These are phyloP conservation scores for Todus mexicanus DNA, from an alignment of 2,797 vertebrate species.

Conservation along the genomic window DNA sequence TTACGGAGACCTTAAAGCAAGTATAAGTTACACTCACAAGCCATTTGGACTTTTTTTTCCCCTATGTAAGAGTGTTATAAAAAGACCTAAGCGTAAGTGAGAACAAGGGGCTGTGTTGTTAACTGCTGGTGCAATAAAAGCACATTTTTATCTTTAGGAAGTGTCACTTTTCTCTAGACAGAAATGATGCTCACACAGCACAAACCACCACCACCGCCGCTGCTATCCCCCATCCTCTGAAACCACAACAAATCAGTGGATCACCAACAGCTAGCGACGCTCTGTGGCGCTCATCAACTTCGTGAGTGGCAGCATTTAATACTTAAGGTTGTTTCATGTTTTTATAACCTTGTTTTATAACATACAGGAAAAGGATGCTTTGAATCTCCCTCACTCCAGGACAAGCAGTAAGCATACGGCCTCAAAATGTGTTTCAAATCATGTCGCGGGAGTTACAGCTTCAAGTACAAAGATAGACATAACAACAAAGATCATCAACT, in stretches of 20 bases:
- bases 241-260: background rate
- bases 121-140: background rate
- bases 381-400: background rate
- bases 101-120: background rate
- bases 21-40: background rate
- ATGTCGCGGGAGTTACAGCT: background rate
- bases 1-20: background rate
- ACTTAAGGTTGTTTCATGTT: background rate
- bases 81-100: background rate
- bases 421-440: slow-evolving; percentile 29
- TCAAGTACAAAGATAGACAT: background rate
- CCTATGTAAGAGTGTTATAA: background rate
- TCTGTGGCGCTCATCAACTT: background rate
- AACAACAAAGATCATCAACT: background rate
- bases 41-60: background rate
- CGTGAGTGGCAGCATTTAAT: background rate
- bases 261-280: background rate
- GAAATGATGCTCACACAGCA: background rate
- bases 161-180: background rate
- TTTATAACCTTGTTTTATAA: background rate
- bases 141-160: background rate
- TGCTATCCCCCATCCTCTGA: background rate
- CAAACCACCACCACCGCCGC: background rate
- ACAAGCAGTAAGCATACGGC: slow-evolving; percentile 7
- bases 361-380: background rate